These are phyloP conservation scores for Neodiprion fabricii DNA, from an alignment of 1,140 invertebrate species.

Conservation along the genomic window DNA sequence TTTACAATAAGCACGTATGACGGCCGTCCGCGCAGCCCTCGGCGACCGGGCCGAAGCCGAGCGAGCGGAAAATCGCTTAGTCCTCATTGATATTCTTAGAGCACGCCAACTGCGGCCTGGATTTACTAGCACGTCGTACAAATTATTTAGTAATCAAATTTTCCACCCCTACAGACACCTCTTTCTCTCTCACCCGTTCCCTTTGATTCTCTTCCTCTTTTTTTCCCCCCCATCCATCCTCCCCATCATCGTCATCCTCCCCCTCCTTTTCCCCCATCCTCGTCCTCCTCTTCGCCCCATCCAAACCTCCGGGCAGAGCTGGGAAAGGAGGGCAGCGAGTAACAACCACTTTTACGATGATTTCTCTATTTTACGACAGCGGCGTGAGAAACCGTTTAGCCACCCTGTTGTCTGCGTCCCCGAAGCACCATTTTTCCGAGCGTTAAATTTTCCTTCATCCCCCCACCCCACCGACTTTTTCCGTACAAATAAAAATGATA, in stretches of 20 bases:
- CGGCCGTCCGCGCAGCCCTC: slow-evolving; percentile 19
- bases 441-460: background rate
- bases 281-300: background rate
- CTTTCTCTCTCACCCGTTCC: background rate
- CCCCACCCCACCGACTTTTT: background rate
- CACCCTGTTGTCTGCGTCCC: background rate
- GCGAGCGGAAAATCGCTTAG: slow-evolving; percentile 46
- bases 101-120: slow-evolving; percentile 40
- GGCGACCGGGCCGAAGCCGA: background rate
- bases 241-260: background rate
- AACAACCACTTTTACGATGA: slow-evolving; percentile 48
- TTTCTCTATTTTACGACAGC: slow-evolving; percentile 60
- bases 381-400: slow-evolving; percentile 42
- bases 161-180: slow-evolving; percentile 30
- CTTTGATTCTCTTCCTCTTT: background rate
- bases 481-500: too few relatives aligned
- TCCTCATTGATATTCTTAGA: slow-evolving; percentile 62
- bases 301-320: slow-evolving; percentile 14
- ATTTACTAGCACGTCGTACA: slow-evolving; percentile 60
- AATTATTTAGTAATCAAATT: slow-evolving; percentile 64
- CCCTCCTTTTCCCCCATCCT: background rate
- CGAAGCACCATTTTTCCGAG: slow-evolving; percentile 19
- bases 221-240: background rate
- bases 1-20: slow-evolving; percentile 3
- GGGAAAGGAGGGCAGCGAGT: slow-evolving; percentile 1